phyloP scores from a whole-genome alignment of 2,113 vertebrate genomes.

The Epinephelus lanceolatus region DNA sequence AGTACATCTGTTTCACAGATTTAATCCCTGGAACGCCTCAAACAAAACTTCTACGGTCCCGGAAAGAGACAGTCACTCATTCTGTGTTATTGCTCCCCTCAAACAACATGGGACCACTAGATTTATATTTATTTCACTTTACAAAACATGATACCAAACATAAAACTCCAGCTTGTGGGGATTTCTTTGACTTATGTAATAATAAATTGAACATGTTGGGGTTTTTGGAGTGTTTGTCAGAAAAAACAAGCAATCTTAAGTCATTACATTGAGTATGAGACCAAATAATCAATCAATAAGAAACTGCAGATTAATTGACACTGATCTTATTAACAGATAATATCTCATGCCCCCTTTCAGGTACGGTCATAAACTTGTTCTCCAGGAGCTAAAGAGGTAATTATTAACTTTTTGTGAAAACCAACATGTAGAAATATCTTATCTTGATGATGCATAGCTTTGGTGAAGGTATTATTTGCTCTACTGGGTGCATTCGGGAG shows the following conservation, averaged over 20 bases:
- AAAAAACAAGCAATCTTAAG: background rate
- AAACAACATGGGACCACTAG: background rate
- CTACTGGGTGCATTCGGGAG: slow-evolving; percentile 10
- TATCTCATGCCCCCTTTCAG: background rate
- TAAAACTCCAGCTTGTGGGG: background rate
- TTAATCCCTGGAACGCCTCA: background rate
- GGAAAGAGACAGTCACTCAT: background rate
- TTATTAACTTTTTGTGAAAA: slow-evolving; percentile 32
- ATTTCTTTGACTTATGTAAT: background rate
- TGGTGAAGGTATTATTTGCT: slow-evolving; percentile 39
- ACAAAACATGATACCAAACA: background rate
- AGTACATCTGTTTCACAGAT: slow-evolving; percentile 26
- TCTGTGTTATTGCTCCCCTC: background rate
- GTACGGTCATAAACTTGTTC: background rate
- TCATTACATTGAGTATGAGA: background rate
- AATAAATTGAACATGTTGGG: background rate
- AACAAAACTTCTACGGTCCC: background rate
- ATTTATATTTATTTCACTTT: background rate
- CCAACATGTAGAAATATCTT: slow-evolving; percentile 20
- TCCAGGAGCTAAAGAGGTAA: background rate
- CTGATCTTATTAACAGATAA: background rate
- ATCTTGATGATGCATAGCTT: slow-evolving; percentile 27
- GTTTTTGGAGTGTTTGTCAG: background rate
- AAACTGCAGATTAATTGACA: background rate
- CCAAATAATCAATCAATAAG: background rate